These are phyloP conservation scores for Phytoseiulus persimilis DNA, from an alignment of 2,888 invertebrate species.

Conservation along the genomic window DNA sequence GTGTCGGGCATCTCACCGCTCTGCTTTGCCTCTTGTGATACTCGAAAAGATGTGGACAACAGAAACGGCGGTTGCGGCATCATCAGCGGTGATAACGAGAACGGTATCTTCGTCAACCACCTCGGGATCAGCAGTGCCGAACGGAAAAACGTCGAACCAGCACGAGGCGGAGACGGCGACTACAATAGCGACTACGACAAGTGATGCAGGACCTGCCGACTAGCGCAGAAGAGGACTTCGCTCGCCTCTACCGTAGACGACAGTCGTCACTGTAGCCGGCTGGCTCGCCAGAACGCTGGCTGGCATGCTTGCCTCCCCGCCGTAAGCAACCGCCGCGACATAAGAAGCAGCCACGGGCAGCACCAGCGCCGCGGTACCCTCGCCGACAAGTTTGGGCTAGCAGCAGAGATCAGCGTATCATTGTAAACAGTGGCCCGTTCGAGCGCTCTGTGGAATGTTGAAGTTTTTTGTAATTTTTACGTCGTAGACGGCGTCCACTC, in stretches of 20 bases:
- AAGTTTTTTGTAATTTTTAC: constrained; percentile 36
- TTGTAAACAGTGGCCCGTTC: constrained; percentile 38
- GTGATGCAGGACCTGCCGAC: background rate
- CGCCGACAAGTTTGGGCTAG: background rate
- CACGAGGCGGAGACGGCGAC: background rate
- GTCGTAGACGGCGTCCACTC: constrained; percentile 21
- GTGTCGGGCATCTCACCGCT: too few species aligned
- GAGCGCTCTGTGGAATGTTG: constrained; percentile 38
- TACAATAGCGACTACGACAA: background rate
- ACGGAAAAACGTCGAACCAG: background rate
- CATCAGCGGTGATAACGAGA: background rate
- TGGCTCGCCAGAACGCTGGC: background rate
- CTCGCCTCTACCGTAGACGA: background rate
- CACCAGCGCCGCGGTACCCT: background rate
- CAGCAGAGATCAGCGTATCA: constrained; percentile 35
- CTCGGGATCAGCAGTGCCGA: background rate
- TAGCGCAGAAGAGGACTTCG: background rate
- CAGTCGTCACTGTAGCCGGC: too few species aligned
- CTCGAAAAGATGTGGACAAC: too few species aligned
- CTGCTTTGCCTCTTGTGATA: too few species aligned
- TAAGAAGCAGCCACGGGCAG: background rate
- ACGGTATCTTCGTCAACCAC: background rate
- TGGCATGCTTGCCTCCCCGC: background rate
- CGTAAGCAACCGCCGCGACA: background rate
- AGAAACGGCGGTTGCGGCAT: too few species aligned